These are phyloP conservation scores for Latrodectus hesperus DNA, from an alignment of 2,888 invertebrate species.

Conservation along the genomic window DNA sequence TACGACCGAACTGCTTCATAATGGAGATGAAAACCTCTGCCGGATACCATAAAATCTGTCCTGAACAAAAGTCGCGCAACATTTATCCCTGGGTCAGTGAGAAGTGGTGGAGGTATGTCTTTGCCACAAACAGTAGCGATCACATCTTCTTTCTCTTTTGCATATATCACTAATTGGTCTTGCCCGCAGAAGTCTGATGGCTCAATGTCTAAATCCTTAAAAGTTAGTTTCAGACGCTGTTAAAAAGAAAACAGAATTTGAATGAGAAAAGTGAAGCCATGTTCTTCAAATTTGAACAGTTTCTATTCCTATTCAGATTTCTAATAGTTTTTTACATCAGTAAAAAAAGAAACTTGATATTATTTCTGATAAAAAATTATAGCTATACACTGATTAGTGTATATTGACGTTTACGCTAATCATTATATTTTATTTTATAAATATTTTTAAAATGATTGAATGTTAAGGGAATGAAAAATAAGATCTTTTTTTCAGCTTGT, in stretches of 20 bases:
- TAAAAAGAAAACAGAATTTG: not conserved
- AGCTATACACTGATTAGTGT: too few relatives aligned
- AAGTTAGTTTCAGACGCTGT: slow-evolving; percentile 28
- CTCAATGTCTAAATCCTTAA: slow-evolving; percentile 30
- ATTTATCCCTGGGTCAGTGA: slow-evolving; percentile 23
- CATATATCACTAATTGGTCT: slow-evolving; percentile 9
- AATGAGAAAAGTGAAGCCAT: too few relatives aligned
- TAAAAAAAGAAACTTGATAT: too few relatives aligned
- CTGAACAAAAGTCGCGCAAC: slow-evolving; percentile 19
- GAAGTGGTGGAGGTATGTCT: slow-evolving; percentile 7
- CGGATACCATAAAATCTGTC: slow-evolving; percentile 16
- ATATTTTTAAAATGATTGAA: too few relatives aligned
- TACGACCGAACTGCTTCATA: slow-evolving; percentile 17
- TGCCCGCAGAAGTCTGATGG: slow-evolving; percentile 38
- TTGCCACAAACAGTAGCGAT: slow-evolving; percentile 17
- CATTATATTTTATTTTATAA: too few relatives aligned
- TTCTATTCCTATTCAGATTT: too few relatives aligned
- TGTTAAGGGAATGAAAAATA: too few relatives aligned
- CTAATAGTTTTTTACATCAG: too few relatives aligned
- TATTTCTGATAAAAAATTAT: too few relatives aligned
- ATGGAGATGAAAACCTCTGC: slow-evolving; percentile 30
- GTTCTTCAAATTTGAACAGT: too few relatives aligned
- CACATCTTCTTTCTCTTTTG: slow-evolving; percentile 16
- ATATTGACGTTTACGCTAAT: too few relatives aligned
- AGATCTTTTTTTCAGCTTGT: too few relatives aligned